Conservation (phyloP, 2,888 invertebrate genomes). For the Tuberolachnus salignus region DNA sequence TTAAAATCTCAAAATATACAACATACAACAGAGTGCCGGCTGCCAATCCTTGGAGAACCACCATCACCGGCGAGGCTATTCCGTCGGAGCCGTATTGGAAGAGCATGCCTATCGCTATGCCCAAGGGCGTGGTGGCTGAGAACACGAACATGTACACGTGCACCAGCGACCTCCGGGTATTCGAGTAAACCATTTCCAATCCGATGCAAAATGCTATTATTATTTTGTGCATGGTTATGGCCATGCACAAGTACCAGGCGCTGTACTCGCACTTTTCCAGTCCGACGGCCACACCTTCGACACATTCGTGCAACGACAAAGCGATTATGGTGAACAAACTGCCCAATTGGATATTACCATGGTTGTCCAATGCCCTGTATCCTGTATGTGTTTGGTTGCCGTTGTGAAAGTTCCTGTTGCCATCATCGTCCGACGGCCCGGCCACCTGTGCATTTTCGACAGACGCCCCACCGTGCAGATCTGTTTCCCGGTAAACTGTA, state of each 20-base stretch:
- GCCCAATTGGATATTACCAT: no score
- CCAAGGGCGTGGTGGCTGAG: constrained; percentile 73
- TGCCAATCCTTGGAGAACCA: constrained; percentile 73
- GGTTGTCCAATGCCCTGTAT: no score
- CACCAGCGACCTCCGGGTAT: constrained; percentile 63
- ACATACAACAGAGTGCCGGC: constrained; percentile 80
- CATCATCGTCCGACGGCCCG: no score
- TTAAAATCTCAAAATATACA: constrained; percentile 81
- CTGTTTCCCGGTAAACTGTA: no score
- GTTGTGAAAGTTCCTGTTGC: no score
- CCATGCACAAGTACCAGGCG: constrained; percentile 72
- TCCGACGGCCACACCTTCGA: constrained; percentile 80
- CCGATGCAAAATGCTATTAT: constrained; percentile 73
- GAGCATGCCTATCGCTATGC: constrained; percentile 71
- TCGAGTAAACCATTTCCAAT: constrained; percentile 67
- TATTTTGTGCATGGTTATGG: constrained; percentile 71
- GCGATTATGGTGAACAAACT: constrained; percentile 70
- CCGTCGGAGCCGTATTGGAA: constrained; percentile 62
- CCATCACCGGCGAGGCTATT: constrained; percentile 63
- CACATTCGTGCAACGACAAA: constrained; percentile 72
- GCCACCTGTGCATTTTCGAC: no score
- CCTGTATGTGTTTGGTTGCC: no score
- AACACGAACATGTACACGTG: constrained; percentile 69
- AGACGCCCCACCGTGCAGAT: no score
- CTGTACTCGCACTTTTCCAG: constrained; percentile 70